Base-by-base conservation (phyloP, 2,113 vertebrate species). In the Aphyosemion australe region DNA sequence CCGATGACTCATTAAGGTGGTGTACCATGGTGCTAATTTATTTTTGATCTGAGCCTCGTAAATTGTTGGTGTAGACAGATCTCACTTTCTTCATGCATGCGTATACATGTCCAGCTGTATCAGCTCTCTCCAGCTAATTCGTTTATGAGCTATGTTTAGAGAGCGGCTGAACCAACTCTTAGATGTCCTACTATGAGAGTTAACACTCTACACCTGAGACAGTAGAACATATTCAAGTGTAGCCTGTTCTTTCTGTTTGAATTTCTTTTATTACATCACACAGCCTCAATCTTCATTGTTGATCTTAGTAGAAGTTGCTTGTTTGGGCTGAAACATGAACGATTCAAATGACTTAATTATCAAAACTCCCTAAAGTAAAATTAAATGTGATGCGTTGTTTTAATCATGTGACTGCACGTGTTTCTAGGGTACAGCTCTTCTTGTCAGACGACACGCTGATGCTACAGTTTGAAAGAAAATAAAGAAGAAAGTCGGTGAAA, bases 11-110 rank as follows among this genome's bases (percentile, higher is more conserved):
- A 80, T 66, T 61, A 66, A 54, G 34, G 60, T 52, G 45, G 68
- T 76, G 74, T 77, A 83, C 74, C 79, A 80, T 34, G 34, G 74
- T 81, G 83, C 78, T 71, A 68, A 86, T 84, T 89, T 87, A 91
- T 89, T 89, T 88, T 80, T 81, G 74, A 83, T 81, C 61, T 69
- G 72, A 69, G 65, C 64, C 31, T 48, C 65, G 80, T 84, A 76
- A 79, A 84, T 72, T 84, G 32, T 31, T 8, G 56, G 72, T 69
- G 80, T 54, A 26, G 85, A 83, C 61, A 79, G 79, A 76, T 84
- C 48, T 87, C 79, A 74, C 73, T 80, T 83, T 80, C 61, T 57
- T 58, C 48, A 59, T 47, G 51, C 74, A 53, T 69, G 45, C 61
- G 57, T 56, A 51, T 12, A 62, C 76, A 57, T 26, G 37, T 16